Evolutionary conservation across 1,140 invertebrate genomes (phyloP).

Genomic region (Contarinia nasturtii): DNA sequence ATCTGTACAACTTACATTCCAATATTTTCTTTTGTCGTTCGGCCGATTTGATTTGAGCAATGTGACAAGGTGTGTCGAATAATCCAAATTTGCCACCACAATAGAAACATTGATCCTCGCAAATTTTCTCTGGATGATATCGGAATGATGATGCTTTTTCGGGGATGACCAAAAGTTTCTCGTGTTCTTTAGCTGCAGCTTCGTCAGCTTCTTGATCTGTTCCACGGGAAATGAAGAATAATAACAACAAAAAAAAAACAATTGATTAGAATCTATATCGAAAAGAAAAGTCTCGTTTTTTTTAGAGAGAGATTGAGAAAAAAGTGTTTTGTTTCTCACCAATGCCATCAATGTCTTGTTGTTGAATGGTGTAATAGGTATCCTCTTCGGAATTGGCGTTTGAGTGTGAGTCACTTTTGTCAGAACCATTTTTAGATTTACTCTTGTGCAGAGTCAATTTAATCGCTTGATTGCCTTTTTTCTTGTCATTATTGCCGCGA

Average conservation of each 20-base stretch:
- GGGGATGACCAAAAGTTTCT: conserved; percentile 53
- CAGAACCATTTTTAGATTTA: conserved; percentile 32
- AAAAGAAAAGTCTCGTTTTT: conserved; percentile 1
- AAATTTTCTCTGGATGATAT: conserved; percentile 58
- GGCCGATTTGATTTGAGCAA: conserved; percentile 60
- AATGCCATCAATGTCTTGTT: conserved; percentile 35
- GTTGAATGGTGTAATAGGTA: conserved; percentile 53
- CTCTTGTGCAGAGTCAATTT: conserved; percentile 67
- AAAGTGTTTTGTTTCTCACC: conserved; percentile 2
- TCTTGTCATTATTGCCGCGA: conserved; percentile 15
- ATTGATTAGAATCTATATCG: too few relatives aligned
- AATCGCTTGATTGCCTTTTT: conserved; percentile 33
- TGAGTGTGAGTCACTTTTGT: conserved; percentile 27
- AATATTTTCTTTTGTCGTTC: conserved; percentile 60
- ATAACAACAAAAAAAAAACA: too few relatives aligned
- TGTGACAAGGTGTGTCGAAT: conserved; percentile 66
- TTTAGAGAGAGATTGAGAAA: conserved; percentile 1
- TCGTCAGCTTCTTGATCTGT: not conserved
- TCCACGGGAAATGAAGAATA: conserved; percentile 5
- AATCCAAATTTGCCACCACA: conserved; percentile 70
- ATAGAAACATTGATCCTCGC: conserved; percentile 64
- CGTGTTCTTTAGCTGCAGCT: conserved; percentile 34
- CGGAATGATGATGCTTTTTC: conserved; percentile 72
- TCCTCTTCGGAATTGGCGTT: conserved; percentile 34
- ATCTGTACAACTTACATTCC: conserved; percentile 28